Percentiles rank a stretch among this genome's conserved stretches.
These are phyloP conservation scores for Cecidostiba fungosa DNA, from an alignment of 2,888 invertebrate genomes.

Conservation along the genomic window DNA sequence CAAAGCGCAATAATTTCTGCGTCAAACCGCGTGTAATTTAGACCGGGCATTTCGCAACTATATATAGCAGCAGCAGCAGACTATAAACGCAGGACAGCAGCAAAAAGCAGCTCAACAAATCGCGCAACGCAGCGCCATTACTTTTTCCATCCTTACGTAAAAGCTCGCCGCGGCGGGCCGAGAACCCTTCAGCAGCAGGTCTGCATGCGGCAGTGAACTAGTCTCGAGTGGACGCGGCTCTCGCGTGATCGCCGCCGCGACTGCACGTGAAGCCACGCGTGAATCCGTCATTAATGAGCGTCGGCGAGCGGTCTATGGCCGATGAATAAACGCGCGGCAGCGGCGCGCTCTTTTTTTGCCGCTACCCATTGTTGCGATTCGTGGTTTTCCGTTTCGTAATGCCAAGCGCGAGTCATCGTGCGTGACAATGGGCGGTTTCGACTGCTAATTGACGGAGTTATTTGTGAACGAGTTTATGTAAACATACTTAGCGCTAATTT, in stretches of 20 bases:
- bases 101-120: conserved; percentile 22
- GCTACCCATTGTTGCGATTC: conserved; percentile 54
- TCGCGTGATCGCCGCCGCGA: conserved; percentile 40
- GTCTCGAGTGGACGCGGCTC: not conserved
- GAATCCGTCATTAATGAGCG: conserved; percentile 77
- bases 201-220: not conserved
- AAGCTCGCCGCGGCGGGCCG: not conserved
- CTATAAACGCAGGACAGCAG: not conserved
- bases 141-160: conserved; percentile 39
- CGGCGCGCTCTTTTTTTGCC: conserved; percentile 24
- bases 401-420: conserved; percentile 55
- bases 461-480: conserved; percentile 63
- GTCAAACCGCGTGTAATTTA: not conserved
- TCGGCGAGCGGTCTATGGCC: conserved; percentile 39
- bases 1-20: too few relatives aligned
- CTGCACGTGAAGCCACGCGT: conserved; percentile 73
- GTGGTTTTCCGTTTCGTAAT: conserved; percentile 62
- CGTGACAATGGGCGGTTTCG: conserved; percentile 64
- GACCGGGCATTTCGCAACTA: not conserved
- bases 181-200: not conserved
- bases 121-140: conserved; percentile 21
- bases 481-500: conserved; percentile 61
- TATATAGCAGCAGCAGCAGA: not conserved
- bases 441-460: conserved; percentile 61
- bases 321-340: conserved; percentile 54